Evolutionary conservation across 2,888 invertebrate species (phyloP), one percentile per base, ranked within the genome.

Genomic region (Leptinotarsa haldemani): DNA sequence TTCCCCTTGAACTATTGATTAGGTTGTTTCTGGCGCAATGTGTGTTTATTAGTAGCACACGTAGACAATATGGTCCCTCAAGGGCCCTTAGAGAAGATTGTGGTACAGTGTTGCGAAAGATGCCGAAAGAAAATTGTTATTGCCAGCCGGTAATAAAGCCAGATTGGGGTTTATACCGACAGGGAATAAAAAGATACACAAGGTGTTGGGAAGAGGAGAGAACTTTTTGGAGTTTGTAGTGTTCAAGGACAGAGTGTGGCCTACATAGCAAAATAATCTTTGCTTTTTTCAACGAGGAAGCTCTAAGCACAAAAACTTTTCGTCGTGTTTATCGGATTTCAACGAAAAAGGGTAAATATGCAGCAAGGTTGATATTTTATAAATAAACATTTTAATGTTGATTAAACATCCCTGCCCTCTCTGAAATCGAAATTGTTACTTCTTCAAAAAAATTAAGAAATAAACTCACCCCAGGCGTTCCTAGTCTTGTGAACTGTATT

Each of bases 81-180:
- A 82, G 85, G 79, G 81, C 84, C 83, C 84, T 85, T 81, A 81
- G 78, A 76, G 83, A 84, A 84, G 84, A 85, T 85, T 85, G 84
- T 83, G 81, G 82, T 80, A 73, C 74, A 66, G 68, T 74, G 74
- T 71, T 75, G 74, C 72, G 74, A 76, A 74, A 75, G 74, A 73
- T 67, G 66, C 73, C 70, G 77, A 80, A 80, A 82, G 82, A 80
- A 82, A 82, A 84, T 82, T 82, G 82, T 83, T 82, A 81, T 83
- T 81, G 82, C 74, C 79, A 48, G 61, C 25, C 70, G 66, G 58
- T 58, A 75, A 75, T 71, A 75, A 75, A 75, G 71, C 66, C 70
- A 66, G 75, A 75, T 75, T 71, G 71, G 72, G 67, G 63, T 64
- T 69, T 66, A 69, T 65, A 63, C 72, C 72, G 52, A 40, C 68